Conservation (phyloP, 2,113 vertebrate species). For the Xenopus borealis region DNA sequence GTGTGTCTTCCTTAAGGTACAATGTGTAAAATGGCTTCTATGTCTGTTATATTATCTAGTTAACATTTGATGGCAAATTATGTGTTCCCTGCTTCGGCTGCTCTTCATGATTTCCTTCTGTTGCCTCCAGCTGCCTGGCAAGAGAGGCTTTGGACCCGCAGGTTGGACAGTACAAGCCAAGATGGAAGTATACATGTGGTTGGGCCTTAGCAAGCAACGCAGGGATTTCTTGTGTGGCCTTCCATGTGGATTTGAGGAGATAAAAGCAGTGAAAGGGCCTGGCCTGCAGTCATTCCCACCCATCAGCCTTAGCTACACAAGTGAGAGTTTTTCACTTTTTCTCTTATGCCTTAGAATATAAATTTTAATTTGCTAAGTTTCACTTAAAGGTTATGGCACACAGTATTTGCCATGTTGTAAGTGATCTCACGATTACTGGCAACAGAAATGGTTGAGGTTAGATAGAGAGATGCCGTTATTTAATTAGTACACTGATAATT, state of each 20-base stretch:
- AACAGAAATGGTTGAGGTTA: too few relatives aligned
- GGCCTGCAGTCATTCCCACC: slow-evolving; percentile 78
- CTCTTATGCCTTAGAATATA: too few relatives aligned
- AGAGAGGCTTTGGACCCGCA: slow-evolving; percentile 86
- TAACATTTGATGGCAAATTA: too few relatives aligned
- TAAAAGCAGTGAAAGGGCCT: slow-evolving; percentile 73
- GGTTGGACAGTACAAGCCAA: slow-evolving; percentile 97
- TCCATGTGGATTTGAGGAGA: slow-evolving; percentile 93
- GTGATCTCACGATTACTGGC: too few relatives aligned
- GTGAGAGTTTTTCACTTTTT: slow-evolving; percentile 63
- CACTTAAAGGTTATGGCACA: too few relatives aligned
- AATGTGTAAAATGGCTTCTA: too few relatives aligned
- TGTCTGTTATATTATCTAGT: too few relatives aligned
- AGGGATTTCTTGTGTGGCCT: slow-evolving; percentile 88
- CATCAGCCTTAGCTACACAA: slow-evolving; percentile 92
- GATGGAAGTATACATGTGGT: slow-evolving; percentile 93
- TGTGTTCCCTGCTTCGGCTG: not conserved
- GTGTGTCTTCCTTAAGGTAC: slow-evolving; percentile 88
- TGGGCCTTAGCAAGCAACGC: slow-evolving; percentile 87
- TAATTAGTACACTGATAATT: too few relatives aligned
- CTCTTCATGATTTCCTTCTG: not conserved
- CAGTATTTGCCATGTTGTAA: too few relatives aligned
- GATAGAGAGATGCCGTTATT: too few relatives aligned
- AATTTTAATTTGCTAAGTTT: too few relatives aligned
- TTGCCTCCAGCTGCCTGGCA: slow-evolving; percentile 80